phyloP scores from a whole-genome alignment of 2,888 invertebrate species.

The Epiblema foenella region DNA sequence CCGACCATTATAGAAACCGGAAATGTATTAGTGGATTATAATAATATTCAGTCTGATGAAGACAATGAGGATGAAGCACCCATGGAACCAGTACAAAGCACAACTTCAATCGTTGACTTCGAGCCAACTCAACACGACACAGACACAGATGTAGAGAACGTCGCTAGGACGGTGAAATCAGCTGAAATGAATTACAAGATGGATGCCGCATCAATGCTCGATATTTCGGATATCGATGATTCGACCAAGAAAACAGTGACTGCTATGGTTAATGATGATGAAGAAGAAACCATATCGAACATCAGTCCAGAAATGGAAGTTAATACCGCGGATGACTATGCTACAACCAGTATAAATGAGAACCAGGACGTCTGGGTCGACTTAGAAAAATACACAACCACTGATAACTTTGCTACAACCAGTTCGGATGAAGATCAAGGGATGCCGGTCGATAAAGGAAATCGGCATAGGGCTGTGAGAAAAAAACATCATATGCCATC shows the following conservation, averaged over 20 bases:
- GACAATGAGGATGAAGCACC: not conserved
- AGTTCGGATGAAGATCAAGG: not conserved
- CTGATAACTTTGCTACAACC: not conserved
- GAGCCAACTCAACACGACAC: not conserved
- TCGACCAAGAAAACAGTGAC: not conserved
- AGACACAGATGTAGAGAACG: not conserved
- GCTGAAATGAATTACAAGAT: not conserved
- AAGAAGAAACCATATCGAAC: not conserved
- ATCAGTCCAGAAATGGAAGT: not conserved
- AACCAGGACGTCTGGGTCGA: not conserved
- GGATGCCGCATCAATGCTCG: not conserved
- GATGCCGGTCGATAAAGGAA: not conserved
- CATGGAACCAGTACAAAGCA: not conserved
- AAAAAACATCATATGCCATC: not conserved
- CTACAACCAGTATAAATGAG: not conserved
- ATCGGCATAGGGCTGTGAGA: not conserved
- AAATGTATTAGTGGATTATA: not conserved
- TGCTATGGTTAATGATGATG: not conserved
- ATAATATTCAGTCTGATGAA: conserved; percentile 2
- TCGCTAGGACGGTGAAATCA: not conserved
- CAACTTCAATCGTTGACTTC: not conserved
- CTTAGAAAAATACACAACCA: not conserved
- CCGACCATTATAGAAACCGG: not conserved
- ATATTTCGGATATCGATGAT: not conserved
- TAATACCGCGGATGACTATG: not conserved